Percentiles rank a stretch among this genome's conserved stretches.
Conservation (phyloP, 2,113 vertebrate genomes). For the Seriola rivoliana region DNA sequence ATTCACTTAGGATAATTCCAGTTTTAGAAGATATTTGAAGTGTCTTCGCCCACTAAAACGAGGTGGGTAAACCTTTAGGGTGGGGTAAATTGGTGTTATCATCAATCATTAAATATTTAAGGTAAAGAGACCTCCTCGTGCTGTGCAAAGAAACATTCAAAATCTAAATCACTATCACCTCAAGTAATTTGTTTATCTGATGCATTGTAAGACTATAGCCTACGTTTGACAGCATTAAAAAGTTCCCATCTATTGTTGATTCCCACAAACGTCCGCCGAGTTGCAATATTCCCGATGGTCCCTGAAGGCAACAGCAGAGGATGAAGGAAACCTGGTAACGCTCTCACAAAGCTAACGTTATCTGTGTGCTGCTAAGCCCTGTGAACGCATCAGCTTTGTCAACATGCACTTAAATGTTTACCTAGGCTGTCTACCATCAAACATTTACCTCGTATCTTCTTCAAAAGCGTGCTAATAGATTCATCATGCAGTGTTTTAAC, state of each 20-base stretch:
- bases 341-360: conserved; percentile 49
- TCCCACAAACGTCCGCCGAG: not conserved
- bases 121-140: not conserved
- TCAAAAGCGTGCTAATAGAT: conserved; percentile 10
- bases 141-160: not conserved
- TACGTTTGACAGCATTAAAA: not conserved
- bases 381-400: conserved; percentile 49
- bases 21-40: not conserved
- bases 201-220: not conserved
- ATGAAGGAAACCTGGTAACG: conserved; percentile 54
- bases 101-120: not conserved
- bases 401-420: conserved; percentile 60
- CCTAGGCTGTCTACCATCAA: not conserved
- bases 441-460: not conserved
- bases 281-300: not conserved
- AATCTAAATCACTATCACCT: not conserved
- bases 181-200: not conserved
- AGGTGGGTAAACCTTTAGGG: too few species aligned
- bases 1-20: not conserved
- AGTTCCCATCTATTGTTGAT: not conserved
- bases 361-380: not conserved
- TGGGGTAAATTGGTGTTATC: too few species aligned
- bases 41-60: not conserved
- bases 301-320: conserved; percentile 56
- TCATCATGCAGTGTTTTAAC: conserved; percentile 64